Conservation (phyloP, 2,797 vertebrate genomes). For the Pseudomugil gertrudae region DNA sequence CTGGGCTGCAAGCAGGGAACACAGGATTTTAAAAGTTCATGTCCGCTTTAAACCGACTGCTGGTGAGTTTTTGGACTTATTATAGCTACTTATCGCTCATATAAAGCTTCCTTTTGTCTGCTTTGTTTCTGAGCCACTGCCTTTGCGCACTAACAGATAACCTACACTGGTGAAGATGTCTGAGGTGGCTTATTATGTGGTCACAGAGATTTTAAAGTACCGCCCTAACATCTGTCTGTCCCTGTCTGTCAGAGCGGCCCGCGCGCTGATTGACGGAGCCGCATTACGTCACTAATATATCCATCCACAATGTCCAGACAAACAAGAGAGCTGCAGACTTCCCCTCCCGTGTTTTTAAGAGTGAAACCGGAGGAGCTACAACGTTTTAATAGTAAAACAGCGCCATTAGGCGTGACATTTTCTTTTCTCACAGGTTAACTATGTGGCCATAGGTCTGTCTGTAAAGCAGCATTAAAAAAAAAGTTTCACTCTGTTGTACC, state of each 20-base stretch:
- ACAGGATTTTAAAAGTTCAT: conserved; percentile 62
- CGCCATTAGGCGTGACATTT: background rate
- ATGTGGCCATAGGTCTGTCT: background rate
- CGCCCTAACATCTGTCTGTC: conserved; percentile 81
- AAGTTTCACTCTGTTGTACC: background rate
- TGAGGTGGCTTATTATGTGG: conserved; percentile 68
- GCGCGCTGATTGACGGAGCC: conserved; percentile 74
- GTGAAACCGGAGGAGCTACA: background rate
- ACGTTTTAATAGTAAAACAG: background rate
- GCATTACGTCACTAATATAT: conserved; percentile 80
- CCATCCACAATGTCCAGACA: conserved; percentile 67
- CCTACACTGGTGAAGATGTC: conserved; percentile 59
- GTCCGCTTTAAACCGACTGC: conserved; percentile 7
- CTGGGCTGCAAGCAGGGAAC: conserved; percentile 11
- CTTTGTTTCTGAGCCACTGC: conserved; percentile 44
- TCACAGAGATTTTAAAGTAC: conserved; percentile 72
- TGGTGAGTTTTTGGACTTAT: conserved; percentile 65
- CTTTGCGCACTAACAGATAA: conserved; percentile 47
- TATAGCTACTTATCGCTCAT: conserved; percentile 16
- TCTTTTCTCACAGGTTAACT: background rate
- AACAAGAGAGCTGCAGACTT: conserved; percentile 30
- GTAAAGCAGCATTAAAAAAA: background rate
- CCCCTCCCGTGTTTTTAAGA: background rate
- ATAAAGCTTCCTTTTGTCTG: background rate
- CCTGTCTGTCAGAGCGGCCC: conserved; percentile 66